Evolutionary conservation across 2,113 vertebrate genomes (phyloP).

Genomic region (Halcyon senegalensis): DNA sequence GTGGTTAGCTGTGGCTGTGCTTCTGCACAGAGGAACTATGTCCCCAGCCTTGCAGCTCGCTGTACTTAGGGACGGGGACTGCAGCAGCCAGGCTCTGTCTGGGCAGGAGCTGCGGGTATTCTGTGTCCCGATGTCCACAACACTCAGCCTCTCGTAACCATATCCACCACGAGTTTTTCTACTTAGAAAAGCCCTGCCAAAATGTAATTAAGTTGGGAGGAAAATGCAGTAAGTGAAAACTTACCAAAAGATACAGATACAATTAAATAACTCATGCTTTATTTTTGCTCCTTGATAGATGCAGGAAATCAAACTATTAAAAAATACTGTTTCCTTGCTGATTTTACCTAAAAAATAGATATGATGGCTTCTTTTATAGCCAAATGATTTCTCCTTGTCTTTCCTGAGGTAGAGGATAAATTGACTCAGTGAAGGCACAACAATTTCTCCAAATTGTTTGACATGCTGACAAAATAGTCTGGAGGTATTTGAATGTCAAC

Average conservation of each 20-base stretch:
- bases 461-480: background rate
- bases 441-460: background rate
- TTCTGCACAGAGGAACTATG: background rate
- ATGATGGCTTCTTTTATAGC: background rate
- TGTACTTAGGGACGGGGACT: background rate
- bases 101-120: background rate
- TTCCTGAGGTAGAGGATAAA: background rate
- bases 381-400: background rate
- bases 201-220: background rate
- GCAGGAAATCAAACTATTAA: background rate
- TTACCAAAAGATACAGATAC: background rate
- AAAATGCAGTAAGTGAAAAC: background rate
- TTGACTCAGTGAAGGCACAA: background rate
- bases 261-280: background rate
- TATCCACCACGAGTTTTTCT: background rate
- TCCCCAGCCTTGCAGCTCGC: background rate
- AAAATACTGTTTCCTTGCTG: background rate
- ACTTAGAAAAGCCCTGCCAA: background rate
- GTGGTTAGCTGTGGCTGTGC: background rate
- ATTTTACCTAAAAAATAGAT: background rate
- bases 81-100: background rate
- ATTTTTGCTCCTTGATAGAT: background rate
- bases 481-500: background rate
- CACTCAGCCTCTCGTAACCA: background rate
- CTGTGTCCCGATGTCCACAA: background rate